Percentiles rank a stretch among this genome's conserved stretches.
These are phyloP conservation scores for Benitochromis conjunctus DNA, from an alignment of 2,113 vertebrate genomes.

Conservation along the genomic window DNA sequence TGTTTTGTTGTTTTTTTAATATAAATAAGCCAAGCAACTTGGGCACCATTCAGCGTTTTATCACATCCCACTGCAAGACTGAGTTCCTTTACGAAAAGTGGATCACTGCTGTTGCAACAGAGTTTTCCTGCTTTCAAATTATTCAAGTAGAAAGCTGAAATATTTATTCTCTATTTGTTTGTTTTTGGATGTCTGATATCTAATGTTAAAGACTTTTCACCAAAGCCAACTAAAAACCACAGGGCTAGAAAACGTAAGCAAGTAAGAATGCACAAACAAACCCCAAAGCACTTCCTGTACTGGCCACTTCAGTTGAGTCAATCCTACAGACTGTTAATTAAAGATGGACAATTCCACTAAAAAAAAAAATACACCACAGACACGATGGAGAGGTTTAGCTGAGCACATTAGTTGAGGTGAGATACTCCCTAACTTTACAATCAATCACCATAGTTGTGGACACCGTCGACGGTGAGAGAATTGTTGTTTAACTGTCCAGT, in stretches of 20 bases:
- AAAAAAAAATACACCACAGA: neutral
- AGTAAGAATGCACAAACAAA: neutral
- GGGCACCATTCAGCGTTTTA: neutral
- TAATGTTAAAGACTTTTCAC: neutral
- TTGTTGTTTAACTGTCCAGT: neutral
- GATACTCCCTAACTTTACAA: neutral
- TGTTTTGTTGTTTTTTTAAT: neutral
- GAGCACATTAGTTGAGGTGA: neutral
- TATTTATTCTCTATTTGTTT: neutral
- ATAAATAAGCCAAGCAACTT: neutral
- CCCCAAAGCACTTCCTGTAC: neutral
- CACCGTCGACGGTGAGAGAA: neutral
- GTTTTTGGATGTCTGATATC: accelerated
- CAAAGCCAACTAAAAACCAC: neutral
- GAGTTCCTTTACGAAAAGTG: neutral
- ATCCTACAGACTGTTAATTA: neutral
- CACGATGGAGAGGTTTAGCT: neutral
- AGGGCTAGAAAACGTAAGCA: neutral
- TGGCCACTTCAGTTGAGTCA: neutral
- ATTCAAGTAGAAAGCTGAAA: neutral
- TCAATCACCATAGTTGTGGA: neutral
- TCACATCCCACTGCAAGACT: neutral
- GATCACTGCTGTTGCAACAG: neutral
- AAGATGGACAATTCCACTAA: neutral
- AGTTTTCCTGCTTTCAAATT: neutral